These are phyloP conservation scores for Hirtodrosophila cameraria DNA, from an alignment of 2,888 invertebrate genomes.

Conservation along the genomic window DNA sequence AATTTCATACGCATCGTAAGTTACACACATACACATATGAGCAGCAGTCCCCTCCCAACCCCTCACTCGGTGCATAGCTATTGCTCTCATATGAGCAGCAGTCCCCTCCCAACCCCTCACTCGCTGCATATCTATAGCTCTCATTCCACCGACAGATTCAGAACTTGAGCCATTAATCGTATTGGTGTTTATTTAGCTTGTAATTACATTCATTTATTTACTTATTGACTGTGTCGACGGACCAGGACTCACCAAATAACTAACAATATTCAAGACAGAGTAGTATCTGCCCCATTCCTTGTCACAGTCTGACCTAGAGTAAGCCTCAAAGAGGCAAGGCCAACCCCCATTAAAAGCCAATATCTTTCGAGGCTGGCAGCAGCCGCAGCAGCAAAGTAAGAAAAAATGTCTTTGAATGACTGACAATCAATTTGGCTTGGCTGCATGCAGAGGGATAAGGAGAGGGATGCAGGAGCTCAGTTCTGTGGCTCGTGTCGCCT, in stretches of 20 bases:
- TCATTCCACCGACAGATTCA: background rate
- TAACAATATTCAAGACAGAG: conserved; percentile 63
- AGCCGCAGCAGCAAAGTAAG: conserved; percentile 62
- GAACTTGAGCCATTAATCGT: conserved; percentile 75
- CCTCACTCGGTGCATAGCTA: no score
- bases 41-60: background rate
- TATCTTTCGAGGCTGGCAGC: conserved; percentile 64
- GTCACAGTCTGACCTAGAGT: conserved; percentile 61
- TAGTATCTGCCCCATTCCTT: background rate
- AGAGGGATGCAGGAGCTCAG: conserved; percentile 1
- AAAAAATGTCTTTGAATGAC: conserved; percentile 83
- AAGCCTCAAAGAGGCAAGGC: conserved; percentile 50
- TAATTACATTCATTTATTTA: conserved; percentile 83
- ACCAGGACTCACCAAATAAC: conserved; percentile 63
- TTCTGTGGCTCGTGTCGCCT: conserved; percentile 73
- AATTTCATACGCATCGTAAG: conserved; percentile 12
- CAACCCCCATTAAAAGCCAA: conserved; percentile 79
- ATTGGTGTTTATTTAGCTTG: conserved; percentile 82
- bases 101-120: no score
- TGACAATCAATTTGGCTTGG: conserved; percentile 82
- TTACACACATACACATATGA: background rate
- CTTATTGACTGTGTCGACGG: conserved; percentile 81
- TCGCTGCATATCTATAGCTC: no score
- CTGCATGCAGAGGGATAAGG: conserved; percentile 17
- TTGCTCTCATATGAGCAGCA: conserved; percentile 3